Base-by-base conservation (phyloP, 2,888 invertebrate species). In the Nephrotoma guestfalica region DNA sequence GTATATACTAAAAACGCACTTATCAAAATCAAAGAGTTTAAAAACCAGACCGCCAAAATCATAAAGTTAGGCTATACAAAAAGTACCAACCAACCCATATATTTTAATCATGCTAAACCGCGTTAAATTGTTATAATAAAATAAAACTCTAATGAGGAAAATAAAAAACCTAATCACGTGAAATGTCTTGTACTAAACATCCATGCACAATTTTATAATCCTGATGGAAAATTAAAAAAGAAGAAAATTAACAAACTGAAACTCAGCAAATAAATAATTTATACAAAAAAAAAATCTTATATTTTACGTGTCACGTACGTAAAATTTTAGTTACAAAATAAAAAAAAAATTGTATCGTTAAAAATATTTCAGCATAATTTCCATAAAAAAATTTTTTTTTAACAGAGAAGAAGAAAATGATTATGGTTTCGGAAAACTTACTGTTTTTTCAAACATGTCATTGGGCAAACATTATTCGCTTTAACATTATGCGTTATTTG, bases 371-470 rank as follows among this genome's bases (percentile, higher is more conserved):
- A 71, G 71, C 71, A 71, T 30, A 71, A 71, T 71, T 71, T 30
- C 71, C 71, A 71, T 30, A 30, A 18, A 18, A 71, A 71, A 71
- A 71, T 2, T 2, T 2, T 2, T 2, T 2, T 2, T 30, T 30
- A 57, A 18, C 57, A 57, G 30, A 71, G 71, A 47, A 71, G 30
- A 71, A 30, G 71, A 71, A 71, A 71, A 71, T 71, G 18, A 71
- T 71, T 71, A 71, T 30, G 47, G 15, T 84, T 84, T 84, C 84
- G n/a, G 71, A 71, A 40, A 88, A 97, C 98, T 97, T 96, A 99
- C 99, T 99, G 99, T 94, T 99, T 99, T 93, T 97, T 97, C 89
- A 99, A 95, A 93, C 98, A 98, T 90, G 98, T 99, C 96, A 98
- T 97, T 87, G 99, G 99, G 92, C 99, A 99, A 90, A 98, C 96